Conservation (phyloP, 2,113 vertebrate species). For the Paralichthys olivaceus region DNA sequence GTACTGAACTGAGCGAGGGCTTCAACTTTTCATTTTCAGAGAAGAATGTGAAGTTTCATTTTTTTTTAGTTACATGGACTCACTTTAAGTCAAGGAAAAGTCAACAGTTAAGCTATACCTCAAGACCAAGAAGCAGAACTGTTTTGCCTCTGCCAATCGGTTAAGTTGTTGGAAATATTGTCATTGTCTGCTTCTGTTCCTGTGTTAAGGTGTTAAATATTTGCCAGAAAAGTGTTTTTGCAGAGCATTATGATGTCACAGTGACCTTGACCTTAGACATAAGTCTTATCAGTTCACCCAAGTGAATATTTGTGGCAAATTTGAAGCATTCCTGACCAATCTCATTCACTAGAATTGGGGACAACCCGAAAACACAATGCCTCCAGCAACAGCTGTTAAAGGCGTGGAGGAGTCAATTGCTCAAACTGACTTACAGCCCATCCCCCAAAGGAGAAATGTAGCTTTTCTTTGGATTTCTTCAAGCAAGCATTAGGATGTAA, state of each 20-base stretch:
- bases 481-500: not conserved
- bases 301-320: not conserved
- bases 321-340: not conserved
- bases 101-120: not conserved
- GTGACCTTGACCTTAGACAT: not conserved
- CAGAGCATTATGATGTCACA: not conserved
- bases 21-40: no score
- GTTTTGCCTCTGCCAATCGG: not conserved
- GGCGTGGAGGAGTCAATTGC: not conserved
- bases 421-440: not conserved
- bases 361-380: not conserved
- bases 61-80: not conserved
- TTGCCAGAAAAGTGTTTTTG: not conserved
- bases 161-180: not conserved
- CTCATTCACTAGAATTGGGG: not conserved
- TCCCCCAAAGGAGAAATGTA: not conserved
- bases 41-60: not conserved
- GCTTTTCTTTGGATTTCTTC: not conserved
- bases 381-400: not conserved
- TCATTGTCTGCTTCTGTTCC: not conserved
- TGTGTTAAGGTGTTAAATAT: not conserved
- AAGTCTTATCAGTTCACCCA: not conserved
- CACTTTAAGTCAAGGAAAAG: not conserved
- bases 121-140: not conserved
- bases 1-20: no score